Evolutionary conservation across 2,113 vertebrate genomes (phyloP).

Genomic region (Gulo gulo): DNA sequence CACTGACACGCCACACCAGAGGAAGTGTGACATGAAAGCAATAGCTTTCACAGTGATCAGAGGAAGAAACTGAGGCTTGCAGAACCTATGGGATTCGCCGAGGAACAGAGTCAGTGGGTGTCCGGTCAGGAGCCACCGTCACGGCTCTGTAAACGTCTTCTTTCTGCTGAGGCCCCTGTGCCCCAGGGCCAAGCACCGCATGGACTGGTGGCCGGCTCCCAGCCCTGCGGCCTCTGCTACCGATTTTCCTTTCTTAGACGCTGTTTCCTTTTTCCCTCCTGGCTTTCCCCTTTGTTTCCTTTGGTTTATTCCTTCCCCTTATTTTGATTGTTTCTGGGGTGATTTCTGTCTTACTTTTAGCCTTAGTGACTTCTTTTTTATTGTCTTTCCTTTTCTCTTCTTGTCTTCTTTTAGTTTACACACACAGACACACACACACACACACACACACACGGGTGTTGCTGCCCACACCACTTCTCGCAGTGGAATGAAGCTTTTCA

Average conservation of each 20-base stretch:
- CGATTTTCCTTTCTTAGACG: rapidly evolving
- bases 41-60: not conserved
- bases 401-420: not conserved
- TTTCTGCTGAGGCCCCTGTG: not conserved
- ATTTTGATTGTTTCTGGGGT: not conserved
- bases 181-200: not conserved
- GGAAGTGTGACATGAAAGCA: too few species aligned
- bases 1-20: too few species aligned
- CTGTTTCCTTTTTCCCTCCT: not conserved
- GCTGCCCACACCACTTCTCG: too few species aligned
- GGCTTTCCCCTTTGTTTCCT: not conserved
- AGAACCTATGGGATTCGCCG: rapidly evolving
- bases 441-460: not conserved
- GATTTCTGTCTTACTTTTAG: not conserved
- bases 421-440: not conserved
- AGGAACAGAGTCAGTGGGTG: not conserved
- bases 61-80: not conserved
- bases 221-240: not conserved
- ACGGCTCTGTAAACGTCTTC: not conserved
- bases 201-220: rapidly evolving
- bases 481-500: not conserved
- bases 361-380: not conserved
- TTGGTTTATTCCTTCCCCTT: not conserved
- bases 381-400: not conserved
- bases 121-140: rapidly evolving